Conservation (phyloP, 2,797 vertebrate genomes). For the Cynopterus sphinx region DNA sequence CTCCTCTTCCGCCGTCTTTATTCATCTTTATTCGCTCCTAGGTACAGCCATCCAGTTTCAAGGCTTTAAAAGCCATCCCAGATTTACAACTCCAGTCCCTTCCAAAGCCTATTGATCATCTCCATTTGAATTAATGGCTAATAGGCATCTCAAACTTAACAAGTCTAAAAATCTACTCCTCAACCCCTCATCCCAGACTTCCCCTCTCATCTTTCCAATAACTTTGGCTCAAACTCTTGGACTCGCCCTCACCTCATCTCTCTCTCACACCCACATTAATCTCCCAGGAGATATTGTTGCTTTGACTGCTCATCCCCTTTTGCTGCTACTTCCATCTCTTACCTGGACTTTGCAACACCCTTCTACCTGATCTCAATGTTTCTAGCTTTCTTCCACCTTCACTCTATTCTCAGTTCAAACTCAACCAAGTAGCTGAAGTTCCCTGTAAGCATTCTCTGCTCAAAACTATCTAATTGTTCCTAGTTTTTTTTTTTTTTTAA, state of each 20-base stretch:
- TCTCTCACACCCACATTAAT: background rate
- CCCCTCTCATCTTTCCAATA: background rate
- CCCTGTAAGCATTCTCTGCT: background rate
- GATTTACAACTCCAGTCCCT: background rate
- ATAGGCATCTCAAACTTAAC: background rate
- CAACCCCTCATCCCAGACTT: background rate
- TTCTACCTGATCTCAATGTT: background rate
- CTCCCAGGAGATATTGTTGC: background rate
- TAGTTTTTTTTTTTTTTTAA: conserved; percentile 36
- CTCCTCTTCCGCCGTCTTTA: background rate
- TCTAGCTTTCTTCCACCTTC: background rate
- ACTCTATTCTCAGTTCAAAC: background rate
- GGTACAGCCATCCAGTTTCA: background rate
- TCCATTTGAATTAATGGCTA: background rate
- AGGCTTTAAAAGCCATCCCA: background rate
- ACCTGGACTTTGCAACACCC: background rate
- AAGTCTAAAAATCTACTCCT: background rate
- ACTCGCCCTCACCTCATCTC: background rate
- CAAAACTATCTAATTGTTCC: background rate
- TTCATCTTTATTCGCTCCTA: background rate
- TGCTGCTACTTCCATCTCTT: background rate
- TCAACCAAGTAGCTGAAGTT: background rate
- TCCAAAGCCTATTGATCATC: background rate
- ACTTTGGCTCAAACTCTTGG: background rate
- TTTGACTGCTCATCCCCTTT: fast-evolving